These are phyloP conservation scores for Cygnus olor DNA, from an alignment of 2,797 vertebrate species.

Conservation along the genomic window DNA sequence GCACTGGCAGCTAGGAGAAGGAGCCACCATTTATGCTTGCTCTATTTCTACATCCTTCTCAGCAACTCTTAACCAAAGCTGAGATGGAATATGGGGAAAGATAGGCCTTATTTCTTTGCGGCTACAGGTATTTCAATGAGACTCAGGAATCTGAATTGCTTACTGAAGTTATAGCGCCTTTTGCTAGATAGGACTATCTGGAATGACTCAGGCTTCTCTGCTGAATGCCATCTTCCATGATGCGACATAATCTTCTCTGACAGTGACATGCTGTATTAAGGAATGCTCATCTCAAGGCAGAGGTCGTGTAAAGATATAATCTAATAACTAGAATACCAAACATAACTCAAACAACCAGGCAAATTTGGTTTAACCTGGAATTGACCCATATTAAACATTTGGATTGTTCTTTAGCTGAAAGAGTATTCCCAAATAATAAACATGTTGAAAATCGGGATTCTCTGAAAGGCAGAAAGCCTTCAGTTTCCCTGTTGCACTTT, in stretches of 20 bases:
- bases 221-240: not conserved
- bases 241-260: not conserved
- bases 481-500: not conserved
- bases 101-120: not conserved
- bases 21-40: not conserved
- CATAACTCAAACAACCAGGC: not conserved
- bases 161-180: not conserved
- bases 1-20: not conserved
- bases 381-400: not conserved
- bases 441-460: not conserved
- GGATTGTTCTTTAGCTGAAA: not conserved
- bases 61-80: not conserved
- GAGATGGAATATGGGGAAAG: fast-evolving
- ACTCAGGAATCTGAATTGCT: not conserved
- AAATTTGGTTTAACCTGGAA: not conserved
- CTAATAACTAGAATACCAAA: not conserved
- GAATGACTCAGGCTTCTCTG: not conserved
- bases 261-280: not conserved
- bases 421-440: not conserved
- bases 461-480: not conserved
- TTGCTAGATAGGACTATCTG: not conserved
- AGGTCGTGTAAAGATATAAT: not conserved
- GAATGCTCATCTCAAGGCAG: not conserved
- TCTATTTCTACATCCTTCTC: not conserved
- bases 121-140: not conserved